Percentiles rank a stretch among this genome's conserved stretches.
Evolutionary conservation across 2,888 invertebrate species (phyloP).

Genomic region (Drosophila nr. medialis): DNA sequence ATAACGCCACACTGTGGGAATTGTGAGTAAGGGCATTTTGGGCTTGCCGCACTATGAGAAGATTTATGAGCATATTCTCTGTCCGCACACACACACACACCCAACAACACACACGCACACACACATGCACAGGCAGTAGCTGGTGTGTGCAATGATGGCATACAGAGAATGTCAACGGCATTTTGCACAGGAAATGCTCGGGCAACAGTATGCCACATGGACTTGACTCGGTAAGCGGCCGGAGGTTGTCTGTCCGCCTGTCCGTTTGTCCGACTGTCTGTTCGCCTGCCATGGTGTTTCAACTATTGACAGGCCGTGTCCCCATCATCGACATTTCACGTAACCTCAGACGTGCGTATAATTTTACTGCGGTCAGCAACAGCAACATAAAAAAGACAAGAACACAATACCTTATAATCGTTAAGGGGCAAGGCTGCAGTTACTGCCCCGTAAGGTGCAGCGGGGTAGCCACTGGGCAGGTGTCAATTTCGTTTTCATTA

Average conservation of each 20-base stretch:
- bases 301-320: conserved; percentile 75
- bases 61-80: conserved; percentile 72
- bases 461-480: conserved; percentile 40
- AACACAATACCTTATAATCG: conserved; percentile 37
- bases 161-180: conserved; percentile 54
- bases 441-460: conserved; percentile 13
- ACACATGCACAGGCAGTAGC: neutral
- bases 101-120: neutral
- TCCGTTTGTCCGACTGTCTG: neutral
- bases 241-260: conserved; percentile 6
- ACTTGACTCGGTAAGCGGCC: conserved; percentile 39
- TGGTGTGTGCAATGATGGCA: conserved; percentile 51
- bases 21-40: neutral
- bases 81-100: conserved; percentile 35
- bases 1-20: conserved; percentile 38
- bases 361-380: conserved; percentile 74
- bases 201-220: conserved; percentile 63
- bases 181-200: conserved; percentile 46
- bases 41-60: conserved; percentile 42
- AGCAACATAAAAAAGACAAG: conserved; percentile 15
- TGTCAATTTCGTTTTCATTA: conserved; percentile 80
- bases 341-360: conserved; percentile 79
- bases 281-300: conserved; percentile 28
- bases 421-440: neutral
- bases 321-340: conserved; percentile 60